Evolutionary conservation across 2,797 vertebrate genomes (phyloP).

Genomic region (Enteromius afrohamiltoni): DNA sequence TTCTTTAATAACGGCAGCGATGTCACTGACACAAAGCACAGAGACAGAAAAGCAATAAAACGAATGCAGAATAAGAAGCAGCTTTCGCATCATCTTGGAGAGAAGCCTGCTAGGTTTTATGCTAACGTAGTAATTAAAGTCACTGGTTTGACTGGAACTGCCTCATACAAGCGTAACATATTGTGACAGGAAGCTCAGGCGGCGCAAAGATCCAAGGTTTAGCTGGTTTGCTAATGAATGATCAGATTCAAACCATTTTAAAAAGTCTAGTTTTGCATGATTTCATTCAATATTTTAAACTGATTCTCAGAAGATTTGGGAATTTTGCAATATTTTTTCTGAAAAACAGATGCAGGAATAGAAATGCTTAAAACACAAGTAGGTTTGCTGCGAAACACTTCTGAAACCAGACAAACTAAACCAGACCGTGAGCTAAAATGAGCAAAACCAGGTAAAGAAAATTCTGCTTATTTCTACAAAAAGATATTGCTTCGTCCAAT

Average conservation of each 20-base stretch:
- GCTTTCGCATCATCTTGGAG: background rate
- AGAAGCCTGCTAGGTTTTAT: background rate
- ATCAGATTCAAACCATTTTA: background rate
- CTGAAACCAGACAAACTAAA: background rate
- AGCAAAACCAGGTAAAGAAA: background rate
- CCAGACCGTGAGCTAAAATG: background rate
- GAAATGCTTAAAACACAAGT: background rate
- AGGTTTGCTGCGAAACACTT: background rate
- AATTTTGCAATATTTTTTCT: background rate
- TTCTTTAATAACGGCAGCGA: conserved; percentile 6
- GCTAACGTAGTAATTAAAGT: background rate
- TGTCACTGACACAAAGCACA: background rate
- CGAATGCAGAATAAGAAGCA: background rate
- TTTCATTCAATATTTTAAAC: conserved; percentile 13
- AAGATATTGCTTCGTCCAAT: background rate
- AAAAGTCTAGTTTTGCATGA: background rate
- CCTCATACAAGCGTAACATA: background rate
- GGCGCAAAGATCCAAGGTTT: background rate
- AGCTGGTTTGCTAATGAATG: background rate
- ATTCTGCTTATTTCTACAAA: background rate
- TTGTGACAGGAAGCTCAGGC: background rate
- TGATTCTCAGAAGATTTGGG: background rate
- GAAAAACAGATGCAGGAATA: background rate
- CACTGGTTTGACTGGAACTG: background rate
- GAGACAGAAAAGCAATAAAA: background rate